Evolutionary conservation across 2,888 invertebrate species (phyloP), one percentile per base, ranked within the genome.

Genomic region (Eilema caniola): DNA sequence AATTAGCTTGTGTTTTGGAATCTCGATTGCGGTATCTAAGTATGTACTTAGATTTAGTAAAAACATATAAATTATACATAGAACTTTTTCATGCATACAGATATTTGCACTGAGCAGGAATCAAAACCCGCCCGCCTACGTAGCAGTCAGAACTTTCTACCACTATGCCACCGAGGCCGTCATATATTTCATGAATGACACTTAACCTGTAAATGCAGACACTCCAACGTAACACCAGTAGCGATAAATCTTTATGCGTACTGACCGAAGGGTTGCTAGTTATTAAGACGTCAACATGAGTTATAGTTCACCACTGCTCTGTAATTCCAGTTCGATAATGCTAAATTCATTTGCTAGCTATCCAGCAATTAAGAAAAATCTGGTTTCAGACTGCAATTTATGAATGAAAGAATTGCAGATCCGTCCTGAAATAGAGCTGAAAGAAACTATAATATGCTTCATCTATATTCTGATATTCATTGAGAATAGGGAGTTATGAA

Each of bases 231-330:
- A 74, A 69, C 72, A 68, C 62, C 74, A 61, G 63, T 72, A 73
- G 77, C 80, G 73, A 87, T 89, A 88, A 87, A 88, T 89, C 86
- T 81, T 41, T 10, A 23, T 67, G 28, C 60, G 72, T 65, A 68
- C 84, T 85, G 83, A 83, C 82, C 80, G 86, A 85, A 85, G 83
- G 83, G 80, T 80, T 80, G 81, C 79, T 83, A 80, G 84, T 86
- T 88, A 89, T 89, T 88, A 89, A 88, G 85, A 86, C 83, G 85
- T 88, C 88, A 85, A 79, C 81, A 74, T 83, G 87, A 89, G 83
- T 88, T 89, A 89, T 88, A 81, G 87, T 85, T 79, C 75, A 76
- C 72, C 75, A 79, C 76, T 77, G 76, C 75, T 69, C 74, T 71
- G 80, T 73, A 78, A 84, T 83, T 81, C 76, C 76, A 69, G 61